These are phyloP conservation scores for Furcula furcula DNA, from an alignment of 2,888 invertebrate genomes.

Conservation along the genomic window DNA sequence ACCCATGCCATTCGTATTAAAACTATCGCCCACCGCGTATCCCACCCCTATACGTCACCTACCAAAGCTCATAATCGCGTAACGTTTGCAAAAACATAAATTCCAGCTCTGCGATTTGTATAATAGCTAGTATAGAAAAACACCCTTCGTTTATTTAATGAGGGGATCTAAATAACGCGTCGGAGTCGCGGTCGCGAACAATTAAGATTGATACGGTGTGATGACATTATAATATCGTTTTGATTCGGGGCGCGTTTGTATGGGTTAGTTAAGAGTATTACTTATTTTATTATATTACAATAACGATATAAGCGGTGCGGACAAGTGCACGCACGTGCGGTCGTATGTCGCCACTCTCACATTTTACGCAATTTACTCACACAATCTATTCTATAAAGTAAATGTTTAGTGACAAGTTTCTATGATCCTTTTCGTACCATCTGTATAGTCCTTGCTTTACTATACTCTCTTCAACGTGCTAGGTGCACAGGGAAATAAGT, in stretches of 20 bases:
- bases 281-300: constrained; percentile 28
- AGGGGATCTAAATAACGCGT: constrained; percentile 35
- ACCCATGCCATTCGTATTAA: constrained; percentile 47
- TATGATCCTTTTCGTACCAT: too few species aligned
- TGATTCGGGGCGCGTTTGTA: constrained; percentile 42
- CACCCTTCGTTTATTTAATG: not conserved
- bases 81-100: not conserved
- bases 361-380: not conserved
- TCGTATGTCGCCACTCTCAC: not conserved
- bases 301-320: constrained; percentile 30
- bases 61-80: constrained; percentile 2
- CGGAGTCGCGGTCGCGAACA: constrained; percentile 50
- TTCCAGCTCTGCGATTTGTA: not conserved
- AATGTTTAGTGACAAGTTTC: too few species aligned
- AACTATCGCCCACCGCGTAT: constrained; percentile 4
- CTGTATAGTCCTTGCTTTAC: too few species aligned
- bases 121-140: not conserved
- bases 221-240: constrained; percentile 65
- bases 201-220: constrained; percentile 66
- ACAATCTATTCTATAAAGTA: not conserved
- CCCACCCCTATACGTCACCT: constrained; percentile 6
- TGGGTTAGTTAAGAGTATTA: constrained; percentile 40
- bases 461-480: too few species aligned
- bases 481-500: too few species aligned
- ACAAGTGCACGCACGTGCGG: constrained; percentile 15